Evolutionary conservation across 2,797 vertebrate species (phyloP).

Genomic region (Margarornis squamiger): DNA sequence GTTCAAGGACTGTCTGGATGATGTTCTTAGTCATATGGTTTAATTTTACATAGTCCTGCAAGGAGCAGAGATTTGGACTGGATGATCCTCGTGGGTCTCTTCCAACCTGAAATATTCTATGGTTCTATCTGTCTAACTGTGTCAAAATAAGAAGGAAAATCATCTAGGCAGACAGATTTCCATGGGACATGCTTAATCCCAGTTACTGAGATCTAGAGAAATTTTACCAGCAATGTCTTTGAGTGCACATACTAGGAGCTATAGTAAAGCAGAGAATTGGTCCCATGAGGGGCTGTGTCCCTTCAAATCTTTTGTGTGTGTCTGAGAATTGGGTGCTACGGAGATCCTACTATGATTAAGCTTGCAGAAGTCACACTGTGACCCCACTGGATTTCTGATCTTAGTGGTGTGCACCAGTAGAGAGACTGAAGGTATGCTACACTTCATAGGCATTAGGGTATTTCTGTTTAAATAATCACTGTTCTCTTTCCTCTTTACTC

Average conservation of each 20-base stretch:
- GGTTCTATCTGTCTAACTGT: neutral
- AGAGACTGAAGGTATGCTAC: neutral
- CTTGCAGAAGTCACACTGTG: rapidly evolving
- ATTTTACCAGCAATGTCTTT: neutral
- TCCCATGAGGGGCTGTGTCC: neutral
- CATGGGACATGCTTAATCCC: neutral
- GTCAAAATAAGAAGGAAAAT: neutral
- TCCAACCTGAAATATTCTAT: neutral
- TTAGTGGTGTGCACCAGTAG: neutral
- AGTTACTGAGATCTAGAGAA: neutral
- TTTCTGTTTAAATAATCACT: neutral
- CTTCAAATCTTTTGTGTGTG: neutral
- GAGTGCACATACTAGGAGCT: neutral
- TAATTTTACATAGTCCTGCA: neutral
- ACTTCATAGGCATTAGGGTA: neutral
- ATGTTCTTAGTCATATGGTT: neutral
- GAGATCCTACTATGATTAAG: neutral
- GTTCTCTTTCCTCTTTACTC: neutral
- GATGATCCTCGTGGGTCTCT: neutral
- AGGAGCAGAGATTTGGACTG: neutral
- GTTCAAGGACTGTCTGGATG: neutral
- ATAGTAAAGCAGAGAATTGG: neutral
- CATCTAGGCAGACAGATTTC: neutral
- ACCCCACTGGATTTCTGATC: neutral
- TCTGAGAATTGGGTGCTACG: neutral